Percentiles rank a stretch among this genome's conserved stretches.
Evolutionary conservation across 2,113 vertebrate genomes (phyloP).

Genomic region (Psammodynastes pulverulentus): DNA sequence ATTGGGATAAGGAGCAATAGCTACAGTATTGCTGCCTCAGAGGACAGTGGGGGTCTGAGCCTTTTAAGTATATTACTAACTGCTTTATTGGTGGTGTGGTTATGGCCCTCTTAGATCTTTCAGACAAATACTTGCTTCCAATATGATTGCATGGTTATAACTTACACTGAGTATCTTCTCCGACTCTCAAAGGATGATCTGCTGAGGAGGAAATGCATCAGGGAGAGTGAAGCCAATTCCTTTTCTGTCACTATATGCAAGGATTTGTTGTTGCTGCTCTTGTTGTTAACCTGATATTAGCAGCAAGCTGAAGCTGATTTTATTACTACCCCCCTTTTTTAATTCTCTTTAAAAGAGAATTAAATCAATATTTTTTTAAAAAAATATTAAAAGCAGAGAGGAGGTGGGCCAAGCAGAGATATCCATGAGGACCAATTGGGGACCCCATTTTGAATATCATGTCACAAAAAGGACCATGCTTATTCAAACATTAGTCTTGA

Average conservation of each 20-base stretch:
- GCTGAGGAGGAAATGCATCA: background rate
- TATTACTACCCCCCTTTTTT: background rate
- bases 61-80: background rate
- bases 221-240: background rate
- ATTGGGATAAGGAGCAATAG: rapidly evolving
- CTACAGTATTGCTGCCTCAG: rapidly evolving
- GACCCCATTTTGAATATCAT: background rate
- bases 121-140: background rate
- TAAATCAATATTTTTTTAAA: background rate
- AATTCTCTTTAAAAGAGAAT: background rate
- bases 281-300: background rate
- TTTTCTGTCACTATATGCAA: background rate
- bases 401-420: background rate
- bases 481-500: background rate
- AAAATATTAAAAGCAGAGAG: background rate
- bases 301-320: background rate
- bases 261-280: background rate
- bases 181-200: background rate
- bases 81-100: background rate
- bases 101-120: background rate
- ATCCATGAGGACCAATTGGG: background rate
- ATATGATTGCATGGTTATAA: background rate
- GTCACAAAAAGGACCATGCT: background rate
- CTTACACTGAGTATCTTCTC: background rate
- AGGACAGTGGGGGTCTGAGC: rapidly evolving